phyloP scores from a whole-genome alignment of 2,113 vertebrate genomes.

The Stercorarius parasiticus region DNA sequence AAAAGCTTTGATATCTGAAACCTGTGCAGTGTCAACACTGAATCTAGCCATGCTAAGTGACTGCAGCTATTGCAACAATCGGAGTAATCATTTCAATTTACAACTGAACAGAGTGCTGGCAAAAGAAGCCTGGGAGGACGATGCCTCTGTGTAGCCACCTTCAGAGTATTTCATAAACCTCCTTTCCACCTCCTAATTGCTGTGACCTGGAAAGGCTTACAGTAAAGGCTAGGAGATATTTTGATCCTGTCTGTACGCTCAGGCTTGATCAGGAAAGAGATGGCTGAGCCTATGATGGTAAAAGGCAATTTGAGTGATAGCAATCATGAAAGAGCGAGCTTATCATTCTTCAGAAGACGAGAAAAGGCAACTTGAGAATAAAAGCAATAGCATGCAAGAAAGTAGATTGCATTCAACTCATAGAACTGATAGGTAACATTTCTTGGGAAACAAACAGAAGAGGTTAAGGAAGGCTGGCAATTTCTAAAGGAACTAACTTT shows the following conservation, averaged over 20 bases:
- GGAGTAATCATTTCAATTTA: not conserved
- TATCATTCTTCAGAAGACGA: not conserved
- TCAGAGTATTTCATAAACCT: not conserved
- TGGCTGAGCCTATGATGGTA: not conserved
- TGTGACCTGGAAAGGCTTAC: not conserved
- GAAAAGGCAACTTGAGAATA: not conserved
- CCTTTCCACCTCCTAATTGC: not conserved
- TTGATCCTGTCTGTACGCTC: not conserved
- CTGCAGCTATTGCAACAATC: not conserved
- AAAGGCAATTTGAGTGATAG: not conserved
- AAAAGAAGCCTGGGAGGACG: not conserved
- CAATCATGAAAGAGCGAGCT: not conserved
- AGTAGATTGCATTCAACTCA: not conserved
- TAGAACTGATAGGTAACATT: not conserved
- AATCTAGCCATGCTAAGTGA: not conserved
- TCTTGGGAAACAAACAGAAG: not conserved
- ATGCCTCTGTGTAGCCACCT: not conserved
- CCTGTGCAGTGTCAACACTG: not conserved
- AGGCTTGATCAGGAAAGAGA: not conserved
- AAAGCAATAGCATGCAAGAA: not conserved
- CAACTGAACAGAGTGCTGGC: not conserved
- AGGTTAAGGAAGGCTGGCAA: not conserved
- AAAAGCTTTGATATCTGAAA: conserved; percentile 16
- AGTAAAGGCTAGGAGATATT: not conserved
- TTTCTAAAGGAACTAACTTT: not conserved